Evolutionary conservation across 2,113 vertebrate genomes (phyloP).

Genomic region (Bucco capensis): DNA sequence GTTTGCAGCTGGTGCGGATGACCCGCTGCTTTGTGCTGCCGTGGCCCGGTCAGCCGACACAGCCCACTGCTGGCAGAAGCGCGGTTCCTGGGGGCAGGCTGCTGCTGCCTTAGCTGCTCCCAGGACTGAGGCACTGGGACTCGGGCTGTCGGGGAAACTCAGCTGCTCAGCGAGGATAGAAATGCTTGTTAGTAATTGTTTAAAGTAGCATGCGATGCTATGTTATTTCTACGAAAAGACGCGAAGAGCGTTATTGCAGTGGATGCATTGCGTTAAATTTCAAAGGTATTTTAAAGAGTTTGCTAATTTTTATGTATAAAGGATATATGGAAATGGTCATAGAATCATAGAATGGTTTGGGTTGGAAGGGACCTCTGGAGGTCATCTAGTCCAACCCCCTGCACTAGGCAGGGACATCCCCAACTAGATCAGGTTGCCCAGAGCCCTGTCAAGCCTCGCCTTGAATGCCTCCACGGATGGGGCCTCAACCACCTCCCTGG

Average conservation of each 20-base stretch:
- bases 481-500: too few species aligned
- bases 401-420: too few species aligned
- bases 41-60: not conserved
- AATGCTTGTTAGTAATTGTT: fast-evolving
- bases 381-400: too few species aligned
- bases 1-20: not conserved
- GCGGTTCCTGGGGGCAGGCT: too few species aligned
- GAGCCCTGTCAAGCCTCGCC: too few species aligned
- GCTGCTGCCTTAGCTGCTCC: not conserved
- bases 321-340: fast-evolving
- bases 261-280: fast-evolving
- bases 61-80: not conserved
- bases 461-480: too few species aligned
- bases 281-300: fast-evolving
- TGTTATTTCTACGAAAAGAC: fast-evolving
- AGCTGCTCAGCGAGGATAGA: fast-evolving
- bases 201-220: fast-evolving
- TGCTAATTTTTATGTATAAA: fast-evolving
- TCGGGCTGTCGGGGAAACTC: fast-evolving
- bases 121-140: fast-evolving
- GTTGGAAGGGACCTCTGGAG: too few species aligned
- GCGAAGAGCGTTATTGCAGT: fast-evolving
- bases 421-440: too few species aligned
- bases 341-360: too few species aligned
- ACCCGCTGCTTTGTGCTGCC: not conserved